These are phyloP conservation scores for Diarsia brunnea DNA, from an alignment of 2,888 invertebrate genomes.

Conservation along the genomic window DNA sequence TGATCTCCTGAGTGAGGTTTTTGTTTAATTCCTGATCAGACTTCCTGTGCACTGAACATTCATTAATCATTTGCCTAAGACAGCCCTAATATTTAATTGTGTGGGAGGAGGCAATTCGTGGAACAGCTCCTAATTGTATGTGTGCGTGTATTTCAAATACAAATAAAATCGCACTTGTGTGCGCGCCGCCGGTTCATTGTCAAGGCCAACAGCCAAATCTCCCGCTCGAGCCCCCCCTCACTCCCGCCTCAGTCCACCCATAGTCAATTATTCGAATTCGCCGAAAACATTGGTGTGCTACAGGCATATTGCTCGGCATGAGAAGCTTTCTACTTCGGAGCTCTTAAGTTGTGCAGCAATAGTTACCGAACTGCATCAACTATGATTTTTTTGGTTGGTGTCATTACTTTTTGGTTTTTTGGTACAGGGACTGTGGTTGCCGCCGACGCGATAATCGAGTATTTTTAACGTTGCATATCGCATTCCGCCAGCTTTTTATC, in stretches of 20 bases:
- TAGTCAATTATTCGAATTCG: slow-evolving; percentile 84
- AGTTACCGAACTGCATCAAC: slow-evolving; percentile 68
- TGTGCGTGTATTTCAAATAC: slow-evolving; percentile 82
- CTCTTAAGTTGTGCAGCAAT: slow-evolving; percentile 75
- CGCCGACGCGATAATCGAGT: slow-evolving; percentile 80
- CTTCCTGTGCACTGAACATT: slow-evolving; percentile 46
- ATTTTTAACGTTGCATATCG: slow-evolving; percentile 83
- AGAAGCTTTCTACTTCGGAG: slow-evolving; percentile 66
- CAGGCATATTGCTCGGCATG: slow-evolving; percentile 75
- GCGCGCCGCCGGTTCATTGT: slow-evolving; percentile 89
- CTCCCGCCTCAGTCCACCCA: slow-evolving; percentile 78
- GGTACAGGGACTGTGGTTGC: slow-evolving; percentile 72
- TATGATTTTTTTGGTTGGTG: slow-evolving; percentile 63
- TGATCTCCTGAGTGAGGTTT: slow-evolving; percentile 21
- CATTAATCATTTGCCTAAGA: slow-evolving; percentile 64
- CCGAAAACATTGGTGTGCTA: slow-evolving; percentile 78
- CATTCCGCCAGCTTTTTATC: slow-evolving; percentile 80
- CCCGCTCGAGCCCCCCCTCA: slow-evolving; percentile 84
- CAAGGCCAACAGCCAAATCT: slow-evolving; percentile 90
- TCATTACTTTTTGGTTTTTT: slow-evolving; percentile 67
- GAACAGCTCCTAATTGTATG: slow-evolving; percentile 79
- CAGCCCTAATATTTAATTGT: slow-evolving; percentile 84
- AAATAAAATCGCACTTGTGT: slow-evolving; percentile 78
- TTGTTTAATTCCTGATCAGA: slow-evolving; percentile 54
- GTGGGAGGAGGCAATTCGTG: slow-evolving; percentile 88